Percentiles rank a stretch among this genome's conserved stretches.
Conservation (phyloP, 2,888 invertebrate species). For the Luffia ferchaultella region DNA sequence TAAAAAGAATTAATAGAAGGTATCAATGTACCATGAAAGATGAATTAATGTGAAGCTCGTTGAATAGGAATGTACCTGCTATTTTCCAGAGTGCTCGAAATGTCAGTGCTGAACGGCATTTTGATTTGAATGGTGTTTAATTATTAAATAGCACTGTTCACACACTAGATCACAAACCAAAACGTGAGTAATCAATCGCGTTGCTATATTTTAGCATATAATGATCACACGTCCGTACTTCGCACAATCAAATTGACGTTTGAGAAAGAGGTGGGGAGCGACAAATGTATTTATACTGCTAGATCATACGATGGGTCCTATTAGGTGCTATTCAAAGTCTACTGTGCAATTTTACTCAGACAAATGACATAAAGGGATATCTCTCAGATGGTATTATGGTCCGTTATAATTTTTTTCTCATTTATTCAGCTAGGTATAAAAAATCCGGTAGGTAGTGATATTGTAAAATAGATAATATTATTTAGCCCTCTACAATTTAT, state of each 20-base stretch:
- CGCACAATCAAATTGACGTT: constrained; percentile 43
- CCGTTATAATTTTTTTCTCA: too few species aligned
- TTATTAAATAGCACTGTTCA: constrained; percentile 60
- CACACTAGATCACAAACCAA: constrained; percentile 32
- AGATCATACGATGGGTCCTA: constrained; percentile 46
- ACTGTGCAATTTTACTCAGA: too few species aligned
- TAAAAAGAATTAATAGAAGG: too few species aligned
- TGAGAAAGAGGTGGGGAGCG: constrained; percentile 49
- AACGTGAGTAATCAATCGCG: constrained; percentile 6
- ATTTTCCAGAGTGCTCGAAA: constrained; percentile 58
- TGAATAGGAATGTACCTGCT: constrained; percentile 51
- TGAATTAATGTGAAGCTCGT: neutral
- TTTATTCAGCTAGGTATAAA: too few species aligned
- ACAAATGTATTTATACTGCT: constrained; percentile 50
- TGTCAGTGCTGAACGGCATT: constrained; percentile 61
- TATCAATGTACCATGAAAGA: neutral
- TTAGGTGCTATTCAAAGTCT: neutral
- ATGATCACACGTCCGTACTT: constrained; percentile 22
- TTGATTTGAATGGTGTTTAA: constrained; percentile 50
- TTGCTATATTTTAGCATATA: constrained; percentile 16
- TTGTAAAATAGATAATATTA: too few species aligned
- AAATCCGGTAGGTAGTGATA: too few species aligned
- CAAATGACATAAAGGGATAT: too few species aligned
- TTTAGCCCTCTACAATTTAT: too few species aligned
- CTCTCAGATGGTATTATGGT: too few species aligned